These are phyloP conservation scores for Phycodurus eques DNA, from an alignment of 2,113 vertebrate species.

Conservation along the genomic window DNA sequence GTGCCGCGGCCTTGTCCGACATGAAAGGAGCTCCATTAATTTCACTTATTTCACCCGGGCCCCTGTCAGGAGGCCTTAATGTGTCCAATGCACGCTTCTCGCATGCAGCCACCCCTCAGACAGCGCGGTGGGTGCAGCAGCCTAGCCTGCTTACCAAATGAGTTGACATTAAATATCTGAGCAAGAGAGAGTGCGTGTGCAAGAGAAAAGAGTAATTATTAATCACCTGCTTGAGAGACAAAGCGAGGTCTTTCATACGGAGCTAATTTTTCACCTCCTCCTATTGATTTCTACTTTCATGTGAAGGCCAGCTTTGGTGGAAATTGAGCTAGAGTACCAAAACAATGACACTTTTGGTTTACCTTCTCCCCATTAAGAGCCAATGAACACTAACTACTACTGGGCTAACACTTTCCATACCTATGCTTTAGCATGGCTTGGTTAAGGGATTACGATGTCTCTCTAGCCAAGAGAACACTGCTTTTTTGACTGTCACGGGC, in stretches of 20 bases:
- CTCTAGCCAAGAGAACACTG: background rate
- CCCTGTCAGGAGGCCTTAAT: constrained; percentile 84
- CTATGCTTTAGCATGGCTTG: background rate
- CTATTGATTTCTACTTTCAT: constrained; percentile 7
- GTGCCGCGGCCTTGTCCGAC: constrained; percentile 83
- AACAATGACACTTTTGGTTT: constrained; percentile 13
- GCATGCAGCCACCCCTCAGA: constrained; percentile 77
- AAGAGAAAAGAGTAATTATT: constrained; percentile 54
- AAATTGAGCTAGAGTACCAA: constrained; percentile 10
- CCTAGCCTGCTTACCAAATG: constrained; percentile 72
- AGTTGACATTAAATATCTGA: constrained; percentile 82
- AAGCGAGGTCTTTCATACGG: constrained; percentile 54
- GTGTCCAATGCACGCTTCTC: constrained; percentile 82
- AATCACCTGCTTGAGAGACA: constrained; percentile 53
- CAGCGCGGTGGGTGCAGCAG: constrained; percentile 65
- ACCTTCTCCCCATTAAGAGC: background rate
- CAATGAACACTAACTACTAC: background rate
- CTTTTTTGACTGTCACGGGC: background rate
- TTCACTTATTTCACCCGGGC: constrained; percentile 88
- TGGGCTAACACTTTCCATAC: background rate
- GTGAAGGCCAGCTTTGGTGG: background rate
- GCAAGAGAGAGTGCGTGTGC: constrained; percentile 17
- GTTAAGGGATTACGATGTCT: background rate
- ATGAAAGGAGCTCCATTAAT: constrained; percentile 89
- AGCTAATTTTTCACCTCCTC: constrained; percentile 45